Evolutionary conservation across 2,113 vertebrate genomes (phyloP).

Genomic region (Cyanoramphus novaezelandiae): DNA sequence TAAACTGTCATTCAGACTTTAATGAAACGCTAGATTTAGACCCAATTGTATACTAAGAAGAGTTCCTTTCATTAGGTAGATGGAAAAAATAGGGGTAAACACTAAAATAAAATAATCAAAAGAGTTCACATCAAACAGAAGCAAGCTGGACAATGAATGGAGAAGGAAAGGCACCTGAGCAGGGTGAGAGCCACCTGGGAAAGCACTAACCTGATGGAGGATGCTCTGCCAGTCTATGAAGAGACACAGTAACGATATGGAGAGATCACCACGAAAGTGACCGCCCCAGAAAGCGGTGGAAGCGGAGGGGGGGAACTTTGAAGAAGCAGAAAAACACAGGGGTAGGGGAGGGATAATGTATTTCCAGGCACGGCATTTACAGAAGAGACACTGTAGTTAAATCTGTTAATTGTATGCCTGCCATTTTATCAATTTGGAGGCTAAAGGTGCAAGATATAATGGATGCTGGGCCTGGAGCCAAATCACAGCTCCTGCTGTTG

Average conservation of each 20-base stretch:
- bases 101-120: neutral
- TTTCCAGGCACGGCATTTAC: neutral
- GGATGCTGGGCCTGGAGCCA: constrained; percentile 13
- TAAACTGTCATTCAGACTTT: neutral
- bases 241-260: neutral
- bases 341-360: neutral
- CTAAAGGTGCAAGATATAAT: neutral
- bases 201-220: neutral
- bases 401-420: constrained; percentile 3
- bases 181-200: neutral
- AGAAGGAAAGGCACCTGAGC: neutral
- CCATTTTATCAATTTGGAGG: constrained; percentile 13
- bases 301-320: neutral
- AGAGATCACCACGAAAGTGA: neutral
- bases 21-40: neutral
- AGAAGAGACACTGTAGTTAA: neutral
- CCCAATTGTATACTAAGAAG: neutral
- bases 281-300: neutral
- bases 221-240: neutral
- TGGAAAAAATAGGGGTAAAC: neutral
- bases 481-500: constrained; percentile 1
- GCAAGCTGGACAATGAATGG: neutral
- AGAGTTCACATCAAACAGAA: neutral
- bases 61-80: neutral
- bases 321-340: neutral